These are phyloP conservation scores for Dryococelus australis DNA, from an alignment of 2,888 invertebrate genomes.

Conservation along the genomic window DNA sequence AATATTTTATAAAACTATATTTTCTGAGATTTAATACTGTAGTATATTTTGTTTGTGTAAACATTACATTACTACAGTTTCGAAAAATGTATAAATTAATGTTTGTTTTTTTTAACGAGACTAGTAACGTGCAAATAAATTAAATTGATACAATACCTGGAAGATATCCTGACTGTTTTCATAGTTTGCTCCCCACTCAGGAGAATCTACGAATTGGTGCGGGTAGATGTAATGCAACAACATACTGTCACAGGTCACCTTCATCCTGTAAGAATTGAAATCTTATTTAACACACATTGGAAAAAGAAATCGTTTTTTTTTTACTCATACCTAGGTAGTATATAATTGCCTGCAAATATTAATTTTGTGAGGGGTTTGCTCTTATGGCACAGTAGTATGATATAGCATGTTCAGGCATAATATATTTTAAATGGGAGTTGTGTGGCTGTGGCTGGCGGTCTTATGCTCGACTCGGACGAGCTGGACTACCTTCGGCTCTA, in stretches of 20 bases:
- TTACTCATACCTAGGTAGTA: no score
- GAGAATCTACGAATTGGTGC: conserved; percentile 89
- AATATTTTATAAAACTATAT: no score
- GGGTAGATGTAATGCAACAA: conserved; percentile 81
- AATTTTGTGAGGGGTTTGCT: not conserved
- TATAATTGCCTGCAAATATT: not conserved
- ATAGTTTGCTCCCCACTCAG: conserved; percentile 85
- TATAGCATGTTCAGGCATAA: no score
- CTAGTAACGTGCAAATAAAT: no score
- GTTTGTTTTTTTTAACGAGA: not conserved
- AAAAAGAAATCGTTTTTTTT: no score
- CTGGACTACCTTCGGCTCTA: no score
- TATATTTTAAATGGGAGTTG: no score
- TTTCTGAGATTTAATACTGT: no score
- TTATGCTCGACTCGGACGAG: no score
- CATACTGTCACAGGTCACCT: conserved; percentile 83
- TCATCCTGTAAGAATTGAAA: conserved; percentile 66
- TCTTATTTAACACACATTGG: not conserved
- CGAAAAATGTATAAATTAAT: not conserved
- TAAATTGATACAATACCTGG: conserved; percentile 65
- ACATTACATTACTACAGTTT: not conserved
- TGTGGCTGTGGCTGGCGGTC: no score
- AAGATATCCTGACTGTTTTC: conserved; percentile 80
- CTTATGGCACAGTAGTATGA: no score
- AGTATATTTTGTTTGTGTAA: no score